These are phyloP conservation scores for Aplocera efformata DNA, from an alignment of 2,888 invertebrate species.

Conservation along the genomic window DNA sequence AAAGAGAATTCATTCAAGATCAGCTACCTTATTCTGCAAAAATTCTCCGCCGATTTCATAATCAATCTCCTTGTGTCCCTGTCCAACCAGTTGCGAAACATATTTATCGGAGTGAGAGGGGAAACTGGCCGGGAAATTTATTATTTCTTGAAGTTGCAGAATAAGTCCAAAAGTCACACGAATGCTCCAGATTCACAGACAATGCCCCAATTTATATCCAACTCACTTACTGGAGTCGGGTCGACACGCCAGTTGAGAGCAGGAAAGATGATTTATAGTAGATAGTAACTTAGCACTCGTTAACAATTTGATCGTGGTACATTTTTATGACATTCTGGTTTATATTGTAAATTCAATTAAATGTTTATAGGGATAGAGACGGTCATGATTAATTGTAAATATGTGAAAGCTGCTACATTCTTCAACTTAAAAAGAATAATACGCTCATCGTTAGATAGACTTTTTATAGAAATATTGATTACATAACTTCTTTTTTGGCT, in stretches of 20 bases:
- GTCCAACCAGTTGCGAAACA: constrained; percentile 34
- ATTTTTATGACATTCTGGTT: too few species aligned
- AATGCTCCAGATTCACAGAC: constrained; percentile 78
- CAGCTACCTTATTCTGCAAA: constrained; percentile 62
- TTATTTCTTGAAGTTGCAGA: constrained; percentile 59
- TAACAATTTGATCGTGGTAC: too few species aligned
- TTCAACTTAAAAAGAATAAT: too few species aligned
- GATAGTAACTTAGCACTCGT: constrained; percentile 23
- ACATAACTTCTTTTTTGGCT: too few species aligned
- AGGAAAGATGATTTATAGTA: constrained; percentile 42
- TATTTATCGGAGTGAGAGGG: constrained; percentile 37
- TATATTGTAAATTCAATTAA: too few species aligned
- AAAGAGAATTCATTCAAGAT: constrained; percentile 69
- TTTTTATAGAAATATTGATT: too few species aligned
- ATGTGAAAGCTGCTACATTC: too few species aligned
- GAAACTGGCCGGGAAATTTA: constrained; percentile 33
- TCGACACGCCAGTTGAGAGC: constrained; percentile 52
- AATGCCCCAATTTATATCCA: constrained; percentile 80
- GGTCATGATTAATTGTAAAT: too few species aligned
- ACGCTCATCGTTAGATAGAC: too few species aligned
- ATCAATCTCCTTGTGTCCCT: constrained; percentile 50
- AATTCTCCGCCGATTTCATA: constrained; percentile 56
- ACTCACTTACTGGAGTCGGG: constrained; percentile 75
- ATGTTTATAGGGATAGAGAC: too few species aligned
- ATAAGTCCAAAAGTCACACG: constrained; percentile 59